phyloP scores from a whole-genome alignment of 2,888 invertebrate genomes.

The Epistrophella euchroma region DNA sequence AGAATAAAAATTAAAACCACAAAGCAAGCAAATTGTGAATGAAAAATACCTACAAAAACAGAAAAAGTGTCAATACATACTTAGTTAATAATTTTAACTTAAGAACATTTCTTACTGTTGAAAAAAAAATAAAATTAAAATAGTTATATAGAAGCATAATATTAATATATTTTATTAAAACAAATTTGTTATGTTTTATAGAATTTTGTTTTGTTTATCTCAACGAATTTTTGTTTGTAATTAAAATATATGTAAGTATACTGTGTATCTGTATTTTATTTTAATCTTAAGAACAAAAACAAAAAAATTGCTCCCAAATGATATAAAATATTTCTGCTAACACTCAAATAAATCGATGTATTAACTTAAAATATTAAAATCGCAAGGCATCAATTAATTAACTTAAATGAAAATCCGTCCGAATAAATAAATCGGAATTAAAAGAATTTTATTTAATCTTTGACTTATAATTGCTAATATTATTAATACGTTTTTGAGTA shows the following conservation, averaged over 20 bases:
- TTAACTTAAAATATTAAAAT: constrained; percentile 2
- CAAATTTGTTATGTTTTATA: constrained; percentile 9
- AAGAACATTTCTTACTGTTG: constrained; percentile 52
- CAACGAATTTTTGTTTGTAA: neutral
- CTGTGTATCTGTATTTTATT: neutral
- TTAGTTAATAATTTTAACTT: constrained; percentile 24
- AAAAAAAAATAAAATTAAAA: constrained; percentile 18
- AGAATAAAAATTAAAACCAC: constrained; percentile 15
- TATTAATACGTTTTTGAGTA: neutral
- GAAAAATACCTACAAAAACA: constrained; percentile 35
- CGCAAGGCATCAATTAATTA: constrained; percentile 56
- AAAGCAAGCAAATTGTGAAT: constrained; percentile 42
- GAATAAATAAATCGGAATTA: constrained; percentile 65
- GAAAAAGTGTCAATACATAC: constrained; percentile 50
- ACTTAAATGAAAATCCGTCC: constrained; percentile 62
- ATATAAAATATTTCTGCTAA: neutral
- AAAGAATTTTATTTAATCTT: neutral
- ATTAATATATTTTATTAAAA: constrained; percentile 30
- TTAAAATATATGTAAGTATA: neutral
- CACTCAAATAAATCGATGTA: neutral
- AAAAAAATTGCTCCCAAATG: constrained; percentile 23
- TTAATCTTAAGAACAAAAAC: neutral
- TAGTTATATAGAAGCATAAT: constrained; percentile 21
- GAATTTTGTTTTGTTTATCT: constrained; percentile 10
- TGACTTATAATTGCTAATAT: neutral